These are phyloP conservation scores for Rhopalosiphum padi DNA, from an alignment of 1,140 invertebrate species.

Conservation along the genomic window DNA sequence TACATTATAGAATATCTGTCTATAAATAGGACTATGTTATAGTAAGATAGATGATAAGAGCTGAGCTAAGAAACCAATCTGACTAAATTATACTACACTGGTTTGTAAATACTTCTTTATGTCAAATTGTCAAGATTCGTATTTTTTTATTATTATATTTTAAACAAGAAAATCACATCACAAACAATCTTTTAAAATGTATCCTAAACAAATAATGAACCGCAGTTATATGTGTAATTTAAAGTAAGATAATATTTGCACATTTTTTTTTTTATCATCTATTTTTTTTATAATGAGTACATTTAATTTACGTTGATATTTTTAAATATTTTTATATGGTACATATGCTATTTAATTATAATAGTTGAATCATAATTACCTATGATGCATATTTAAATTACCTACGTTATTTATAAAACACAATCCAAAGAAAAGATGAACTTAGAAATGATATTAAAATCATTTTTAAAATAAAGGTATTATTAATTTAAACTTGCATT, in stretches of 20 bases:
- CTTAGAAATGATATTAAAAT: neutral
- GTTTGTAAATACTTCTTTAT: neutral
- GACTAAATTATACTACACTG: neutral
- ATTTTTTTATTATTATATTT: neutral
- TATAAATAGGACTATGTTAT: no score
- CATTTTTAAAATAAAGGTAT: neutral
- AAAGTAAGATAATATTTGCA: neutral
- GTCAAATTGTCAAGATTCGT: neutral
- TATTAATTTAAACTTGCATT: neutral
- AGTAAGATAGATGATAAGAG: no score
- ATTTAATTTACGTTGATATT: neutral
- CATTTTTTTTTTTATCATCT: neutral
- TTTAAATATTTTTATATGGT: neutral
- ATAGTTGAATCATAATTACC: neutral
- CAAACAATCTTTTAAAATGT: neutral
- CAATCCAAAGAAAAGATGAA: neutral
- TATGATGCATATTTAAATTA: neutral
- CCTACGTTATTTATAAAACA: neutral
- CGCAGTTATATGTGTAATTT: neutral
- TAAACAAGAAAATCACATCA: neutral
- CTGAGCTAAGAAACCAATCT: neutral
- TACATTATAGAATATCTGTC: no score
- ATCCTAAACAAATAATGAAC: neutral
- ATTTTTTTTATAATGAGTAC: neutral
- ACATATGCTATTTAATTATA: neutral